These are phyloP conservation scores for Uropetala carovei DNA, from an alignment of 2,888 invertebrate genomes.

Conservation along the genomic window DNA sequence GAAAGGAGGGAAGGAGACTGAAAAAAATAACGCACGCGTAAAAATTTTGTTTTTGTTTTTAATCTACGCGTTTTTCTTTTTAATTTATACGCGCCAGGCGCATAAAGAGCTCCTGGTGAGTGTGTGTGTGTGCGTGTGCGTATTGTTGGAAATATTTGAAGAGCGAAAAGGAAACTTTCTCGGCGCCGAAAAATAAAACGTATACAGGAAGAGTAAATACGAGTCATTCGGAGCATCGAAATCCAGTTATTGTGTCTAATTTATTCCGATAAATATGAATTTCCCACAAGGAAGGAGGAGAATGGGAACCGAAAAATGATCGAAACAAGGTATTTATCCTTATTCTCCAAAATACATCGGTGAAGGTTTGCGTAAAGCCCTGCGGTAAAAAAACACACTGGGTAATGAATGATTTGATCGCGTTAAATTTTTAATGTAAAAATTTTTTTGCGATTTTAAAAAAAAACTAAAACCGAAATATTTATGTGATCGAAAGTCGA, in stretches of 20 bases:
- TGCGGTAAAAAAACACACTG: too few species aligned
- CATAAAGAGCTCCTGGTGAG: not conserved
- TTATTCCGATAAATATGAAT: constrained; percentile 27
- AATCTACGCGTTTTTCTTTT: not conserved
- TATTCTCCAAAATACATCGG: too few species aligned
- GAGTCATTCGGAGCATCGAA: not conserved
- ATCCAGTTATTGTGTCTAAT: constrained; percentile 32
- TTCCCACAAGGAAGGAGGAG: not conserved
- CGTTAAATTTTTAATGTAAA: too few species aligned
- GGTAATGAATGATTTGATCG: too few species aligned
- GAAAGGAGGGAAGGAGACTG: not conserved
- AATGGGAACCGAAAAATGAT: too few species aligned
- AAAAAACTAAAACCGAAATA: too few species aligned
- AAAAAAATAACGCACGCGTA: not conserved
- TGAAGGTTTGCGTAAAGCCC: too few species aligned
- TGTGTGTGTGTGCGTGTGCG: not conserved
- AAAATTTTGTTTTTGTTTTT: not conserved
- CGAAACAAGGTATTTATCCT: too few species aligned
- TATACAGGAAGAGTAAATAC: not conserved
- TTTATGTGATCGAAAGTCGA: too few species aligned
- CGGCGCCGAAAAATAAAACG: not conserved
- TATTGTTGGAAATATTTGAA: constrained; percentile 5
- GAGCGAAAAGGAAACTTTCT: not conserved
- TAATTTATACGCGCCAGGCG: not conserved
- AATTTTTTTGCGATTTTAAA: too few species aligned